Base-by-base conservation (phyloP, 1,140 invertebrate species). In the Uloborus diversus region DNA sequence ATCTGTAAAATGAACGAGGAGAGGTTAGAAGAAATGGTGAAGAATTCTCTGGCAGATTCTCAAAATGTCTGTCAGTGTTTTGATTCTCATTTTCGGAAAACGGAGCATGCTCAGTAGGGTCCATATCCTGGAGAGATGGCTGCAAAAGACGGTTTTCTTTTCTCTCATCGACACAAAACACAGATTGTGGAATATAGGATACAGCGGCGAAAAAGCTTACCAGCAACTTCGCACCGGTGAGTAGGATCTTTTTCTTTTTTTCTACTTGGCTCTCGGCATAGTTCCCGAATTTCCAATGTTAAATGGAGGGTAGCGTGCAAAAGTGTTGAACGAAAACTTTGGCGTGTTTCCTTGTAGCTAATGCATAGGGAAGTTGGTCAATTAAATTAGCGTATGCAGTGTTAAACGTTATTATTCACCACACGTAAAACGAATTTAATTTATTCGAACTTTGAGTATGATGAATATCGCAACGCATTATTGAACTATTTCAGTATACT, bases 191-290 rank as follows among this genome's bases (percentile, higher is more conserved):
- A 59, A 37, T 59, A 37, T 59, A 37, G 53, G 69, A 71, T 71
- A 71, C 69, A 59, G 28, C 69, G 69, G 11, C 11, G 69, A 42
- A 71, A 71, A 71, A 71, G 69, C 59, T 71, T 71, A 33, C 69
- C 69, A 37, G 69, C 69, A 20, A 56, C 69, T 59, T n/a, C 69
- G 25, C 69, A 71, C 33, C 17, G 69, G 23, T 71, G 69, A 53
- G 56, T 57, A 28, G 27, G 66, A 35, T 47, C 4, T 30, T 35
- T 42, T 65, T 35, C 27, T 62, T 62, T 62, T n/a, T n/a, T n/a
- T n/a, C n/a, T n/a, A n/a, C n/a, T n/a, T n/a, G n/a, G n/a, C n/a
- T n/a, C n/a, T n/a, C n/a, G n/a, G n/a, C n/a, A n/a, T n/a, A n/a
- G n/a, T n/a, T n/a, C n/a, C n/a, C n/a, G n/a, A n/a, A n/a, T n/a